Conservation (phyloP, 1,140 invertebrate species). For the Pararge aegeria region DNA sequence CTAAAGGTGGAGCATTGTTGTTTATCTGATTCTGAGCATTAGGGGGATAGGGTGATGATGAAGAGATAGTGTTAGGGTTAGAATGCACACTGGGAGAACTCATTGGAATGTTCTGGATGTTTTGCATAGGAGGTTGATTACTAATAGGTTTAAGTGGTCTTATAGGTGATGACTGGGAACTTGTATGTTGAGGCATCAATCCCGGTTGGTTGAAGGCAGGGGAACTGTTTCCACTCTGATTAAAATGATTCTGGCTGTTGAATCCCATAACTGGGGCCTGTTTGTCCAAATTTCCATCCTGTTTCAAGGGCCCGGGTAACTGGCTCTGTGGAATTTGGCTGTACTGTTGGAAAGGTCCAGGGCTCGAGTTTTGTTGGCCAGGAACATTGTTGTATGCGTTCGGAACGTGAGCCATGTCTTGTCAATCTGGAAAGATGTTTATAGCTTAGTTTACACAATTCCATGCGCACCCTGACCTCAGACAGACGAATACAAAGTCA, state of each 20-base stretch:
- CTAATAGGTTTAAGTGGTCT: slow-evolving; percentile 46
- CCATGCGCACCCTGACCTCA: slow-evolving; percentile 2
- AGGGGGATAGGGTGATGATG: slow-evolving; percentile 44
- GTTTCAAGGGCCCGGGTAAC: slow-evolving; percentile 53
- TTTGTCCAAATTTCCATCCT: slow-evolving; percentile 66
- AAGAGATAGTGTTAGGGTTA: slow-evolving; percentile 35
- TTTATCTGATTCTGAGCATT: slow-evolving; percentile 65
- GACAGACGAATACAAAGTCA: slow-evolving; percentile 1
- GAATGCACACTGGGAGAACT: slow-evolving; percentile 41
- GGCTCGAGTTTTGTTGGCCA: slow-evolving; percentile 46
- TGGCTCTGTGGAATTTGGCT: slow-evolving; percentile 52
- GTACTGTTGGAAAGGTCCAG: slow-evolving; percentile 46
- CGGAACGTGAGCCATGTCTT: slow-evolving; percentile 70
- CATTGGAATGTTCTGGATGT: slow-evolving; percentile 46
- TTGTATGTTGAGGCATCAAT: slow-evolving; percentile 44
- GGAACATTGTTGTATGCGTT: slow-evolving; percentile 59
- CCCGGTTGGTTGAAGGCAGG: slow-evolving; percentile 68
- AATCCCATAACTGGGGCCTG: slow-evolving; percentile 40
- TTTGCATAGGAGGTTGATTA: slow-evolving; percentile 40
- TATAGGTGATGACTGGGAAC: slow-evolving; percentile 53
- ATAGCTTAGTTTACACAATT: slow-evolving; percentile 3
- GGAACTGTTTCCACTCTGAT: slow-evolving; percentile 66
- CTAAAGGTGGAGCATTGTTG: slow-evolving; percentile 70
- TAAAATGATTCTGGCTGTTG: slow-evolving; percentile 51
- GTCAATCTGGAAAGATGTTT: slow-evolving; percentile 64